These are phyloP conservation scores for Centropus bengalensis DNA, from an alignment of 2,113 vertebrate species.

Conservation along the genomic window DNA sequence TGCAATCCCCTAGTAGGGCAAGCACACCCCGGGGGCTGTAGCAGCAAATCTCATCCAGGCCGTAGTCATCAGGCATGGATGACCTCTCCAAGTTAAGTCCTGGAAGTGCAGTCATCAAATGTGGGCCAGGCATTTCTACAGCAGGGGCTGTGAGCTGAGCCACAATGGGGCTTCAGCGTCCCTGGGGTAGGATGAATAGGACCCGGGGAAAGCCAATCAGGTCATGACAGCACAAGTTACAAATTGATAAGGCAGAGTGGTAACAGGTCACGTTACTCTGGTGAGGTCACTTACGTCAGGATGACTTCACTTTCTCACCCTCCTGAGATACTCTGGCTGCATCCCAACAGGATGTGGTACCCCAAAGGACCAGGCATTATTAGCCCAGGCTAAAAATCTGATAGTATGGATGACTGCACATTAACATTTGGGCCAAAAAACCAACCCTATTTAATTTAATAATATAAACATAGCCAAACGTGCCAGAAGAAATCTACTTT, in stretches of 20 bases:
- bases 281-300: neutral
- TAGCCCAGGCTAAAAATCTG: neutral
- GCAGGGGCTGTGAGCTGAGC: neutral
- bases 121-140: neutral
- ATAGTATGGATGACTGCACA: neutral
- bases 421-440: neutral
- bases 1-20: accelerated
- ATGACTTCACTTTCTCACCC: neutral
- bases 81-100: accelerated
- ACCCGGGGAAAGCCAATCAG: neutral
- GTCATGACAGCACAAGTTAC: neutral
- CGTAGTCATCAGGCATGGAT: neutral
- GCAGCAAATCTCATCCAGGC: neutral
- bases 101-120: neutral
- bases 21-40: neutral
- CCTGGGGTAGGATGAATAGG: neutral
- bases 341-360: neutral
- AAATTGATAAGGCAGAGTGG: neutral
- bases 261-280: neutral
- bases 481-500: neutral
- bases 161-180: neutral
- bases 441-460: neutral
- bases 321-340: neutral
- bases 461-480: neutral
- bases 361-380: neutral